Evolutionary conservation across 2,113 vertebrate species (phyloP).

Genomic region (Phoxinus phoxinus): DNA sequence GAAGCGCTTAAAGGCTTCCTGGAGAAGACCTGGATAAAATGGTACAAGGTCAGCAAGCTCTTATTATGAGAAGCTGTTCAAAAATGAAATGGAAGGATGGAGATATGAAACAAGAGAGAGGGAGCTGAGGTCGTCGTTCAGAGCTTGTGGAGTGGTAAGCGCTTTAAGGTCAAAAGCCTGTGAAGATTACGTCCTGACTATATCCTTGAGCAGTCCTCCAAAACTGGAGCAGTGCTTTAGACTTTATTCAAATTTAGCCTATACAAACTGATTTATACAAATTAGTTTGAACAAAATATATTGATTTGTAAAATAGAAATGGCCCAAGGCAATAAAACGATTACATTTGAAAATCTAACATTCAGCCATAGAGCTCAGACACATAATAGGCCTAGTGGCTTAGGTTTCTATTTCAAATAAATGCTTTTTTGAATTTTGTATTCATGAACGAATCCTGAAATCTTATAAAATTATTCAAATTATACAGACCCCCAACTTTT

Average conservation of each 20-base stretch:
- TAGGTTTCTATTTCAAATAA: too few species aligned
- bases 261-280: background rate
- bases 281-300: background rate
- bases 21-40: background rate
- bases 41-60: background rate
- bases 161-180: background rate
- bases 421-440: background rate
- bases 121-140: background rate
- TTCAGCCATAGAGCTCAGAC: background rate
- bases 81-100: background rate
- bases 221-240: background rate
- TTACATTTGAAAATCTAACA: too few species aligned
- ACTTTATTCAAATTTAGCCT: too few species aligned
- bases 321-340: too few species aligned
- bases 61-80: background rate
- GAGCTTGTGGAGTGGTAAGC: background rate
- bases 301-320: background rate
- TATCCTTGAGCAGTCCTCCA: background rate
- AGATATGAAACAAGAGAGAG: background rate
- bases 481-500: too few species aligned
- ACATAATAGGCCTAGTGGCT: background rate
- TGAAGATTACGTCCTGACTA: background rate
- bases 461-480: too few species aligned
- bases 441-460: too few species aligned
- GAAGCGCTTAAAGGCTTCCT: background rate